Base-by-base conservation (phyloP, 2,113 vertebrate genomes). In the human (Homo sapiens) region DNA sequence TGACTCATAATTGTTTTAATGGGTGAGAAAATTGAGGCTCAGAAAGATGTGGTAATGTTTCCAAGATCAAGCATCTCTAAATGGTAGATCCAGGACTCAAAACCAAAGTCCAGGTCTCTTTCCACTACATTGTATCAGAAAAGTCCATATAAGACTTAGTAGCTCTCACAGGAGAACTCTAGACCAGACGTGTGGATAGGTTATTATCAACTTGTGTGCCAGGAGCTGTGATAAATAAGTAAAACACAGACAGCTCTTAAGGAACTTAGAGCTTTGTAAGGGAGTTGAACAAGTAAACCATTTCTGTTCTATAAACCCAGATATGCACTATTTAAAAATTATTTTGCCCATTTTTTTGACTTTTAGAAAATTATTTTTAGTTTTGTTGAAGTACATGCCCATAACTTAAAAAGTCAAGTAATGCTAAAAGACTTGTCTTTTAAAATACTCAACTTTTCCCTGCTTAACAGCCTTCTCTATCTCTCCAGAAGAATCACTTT, bases 361-460 rank as follows among this genome's bases (percentile, higher is more conserved):
- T 50, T 96, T 76, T 50, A 78, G 88, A 55, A 91, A 35, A 64
- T 16, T 86, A 35, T 68, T 93, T 93, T 75, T 25, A 59, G 78
- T 93, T 95, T 86, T 72, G 35, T 81, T 84, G 75, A 94, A 57
- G 25, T 81, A 43, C 5, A 76, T 57, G 30, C 30, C 9, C 20
- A 66, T 81, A 70, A 94, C 90, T 79, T 17, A n/a, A 92, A 94
- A 96, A 87, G 50, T 52, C 43, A 89, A 57, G 50, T 66, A 66
- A 25, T 55, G 12, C 30, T 86, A 66, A 38, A 88, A 92, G 64
- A 70, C 40, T 94, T 79, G 66, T n/a, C 89, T 32, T 40, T 45
- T 91, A 96, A 91, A 94, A 68, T 32, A 18, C 4, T n/a, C n/a
- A 81, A 22, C 6, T 55, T 6, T 17, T 11, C n/a, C 38, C 61